A percentile compares a stretch with the other conserved stretches of the same genome.
Conservation (phyloP, 2,113 vertebrate genomes). For the Alouatta palliata region DNA sequence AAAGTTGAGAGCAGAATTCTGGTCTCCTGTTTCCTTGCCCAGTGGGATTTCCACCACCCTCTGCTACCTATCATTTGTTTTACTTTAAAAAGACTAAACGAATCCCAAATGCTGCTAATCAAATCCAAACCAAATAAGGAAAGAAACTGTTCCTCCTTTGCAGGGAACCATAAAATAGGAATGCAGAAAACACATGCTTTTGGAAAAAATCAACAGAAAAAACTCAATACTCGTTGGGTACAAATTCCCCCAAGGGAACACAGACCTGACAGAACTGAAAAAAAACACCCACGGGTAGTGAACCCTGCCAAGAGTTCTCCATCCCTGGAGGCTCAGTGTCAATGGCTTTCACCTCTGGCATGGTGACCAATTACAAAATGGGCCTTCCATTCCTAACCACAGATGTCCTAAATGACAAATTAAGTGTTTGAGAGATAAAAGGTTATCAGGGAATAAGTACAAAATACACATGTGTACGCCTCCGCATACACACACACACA, state of each 20-base stretch:
- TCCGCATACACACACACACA: too few relatives aligned
- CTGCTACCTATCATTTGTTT: slow-evolving; percentile 46
- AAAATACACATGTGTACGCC: not conserved
- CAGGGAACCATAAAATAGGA: slow-evolving; percentile 72
- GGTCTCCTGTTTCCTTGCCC: not conserved
- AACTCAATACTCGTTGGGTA: slow-evolving; percentile 72
- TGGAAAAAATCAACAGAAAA: slow-evolving; percentile 68
- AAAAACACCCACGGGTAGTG: slow-evolving; percentile 10
- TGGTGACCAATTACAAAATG: slow-evolving; percentile 35
- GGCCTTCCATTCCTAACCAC: slow-evolving; percentile 26
- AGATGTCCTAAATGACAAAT: slow-evolving; percentile 52
- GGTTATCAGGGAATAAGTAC: slow-evolving; percentile 30
- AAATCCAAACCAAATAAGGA: slow-evolving; percentile 74
- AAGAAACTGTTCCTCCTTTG: slow-evolving; percentile 66
- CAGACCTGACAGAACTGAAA: slow-evolving; percentile 54
- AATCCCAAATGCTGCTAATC: slow-evolving; percentile 66
- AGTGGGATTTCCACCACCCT: not conserved
- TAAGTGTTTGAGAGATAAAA: slow-evolving; percentile 51
- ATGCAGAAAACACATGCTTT: slow-evolving; percentile 75
- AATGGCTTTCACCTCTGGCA: slow-evolving; percentile 60
- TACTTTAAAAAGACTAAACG: slow-evolving; percentile 57
- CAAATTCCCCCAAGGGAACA: slow-evolving; percentile 67
- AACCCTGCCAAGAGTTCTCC: slow-evolving; percentile 53
- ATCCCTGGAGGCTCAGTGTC: not conserved
- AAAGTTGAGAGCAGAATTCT: not conserved